Percentiles rank a stretch among this genome's conserved stretches.
Evolutionary conservation across 2,113 vertebrate genomes (phyloP).

Genomic region (Cathartes aura): DNA sequence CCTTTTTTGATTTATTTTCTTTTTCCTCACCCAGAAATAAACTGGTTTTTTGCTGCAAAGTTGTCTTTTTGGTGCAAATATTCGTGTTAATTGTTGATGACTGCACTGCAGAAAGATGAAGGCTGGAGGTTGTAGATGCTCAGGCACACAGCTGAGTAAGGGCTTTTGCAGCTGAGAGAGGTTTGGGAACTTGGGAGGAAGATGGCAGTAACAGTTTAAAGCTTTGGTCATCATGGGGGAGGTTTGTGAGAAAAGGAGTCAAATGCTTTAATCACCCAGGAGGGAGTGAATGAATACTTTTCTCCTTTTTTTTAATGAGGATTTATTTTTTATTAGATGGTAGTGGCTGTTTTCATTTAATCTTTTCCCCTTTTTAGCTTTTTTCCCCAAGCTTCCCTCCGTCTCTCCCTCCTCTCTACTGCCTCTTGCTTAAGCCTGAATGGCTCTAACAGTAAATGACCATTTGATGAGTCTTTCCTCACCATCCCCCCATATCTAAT

Average conservation of each 20-base stretch:
- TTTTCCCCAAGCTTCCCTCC: not conserved
- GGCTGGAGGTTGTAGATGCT: not conserved
- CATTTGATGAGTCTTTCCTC: constrained; percentile 4
- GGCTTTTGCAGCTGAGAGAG: not conserved
- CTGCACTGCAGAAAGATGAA: not conserved
- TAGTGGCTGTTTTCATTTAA: not conserved
- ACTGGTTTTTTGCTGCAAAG: not conserved
- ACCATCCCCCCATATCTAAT: not conserved
- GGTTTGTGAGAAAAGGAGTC: not conserved
- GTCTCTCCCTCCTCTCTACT: not conserved
- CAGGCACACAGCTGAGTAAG: not conserved
- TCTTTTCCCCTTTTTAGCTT: not conserved
- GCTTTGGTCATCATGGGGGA: not conserved
- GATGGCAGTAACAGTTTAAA: constrained; percentile 3
- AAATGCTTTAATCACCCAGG: not conserved
- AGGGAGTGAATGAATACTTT: not conserved
- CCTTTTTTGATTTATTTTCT: not conserved
- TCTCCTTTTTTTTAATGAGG: not conserved
- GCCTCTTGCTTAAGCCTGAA: not conserved
- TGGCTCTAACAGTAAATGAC: not conserved
- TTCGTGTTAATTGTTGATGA: not conserved
- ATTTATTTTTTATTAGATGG: not conserved
- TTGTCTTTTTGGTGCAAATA: not conserved
- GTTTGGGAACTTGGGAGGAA: not conserved
- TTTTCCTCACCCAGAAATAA: not conserved